Evolutionary conservation across 2,797 vertebrate genomes (phyloP).

Genomic region (Acrocephalus scirpaceus): DNA sequence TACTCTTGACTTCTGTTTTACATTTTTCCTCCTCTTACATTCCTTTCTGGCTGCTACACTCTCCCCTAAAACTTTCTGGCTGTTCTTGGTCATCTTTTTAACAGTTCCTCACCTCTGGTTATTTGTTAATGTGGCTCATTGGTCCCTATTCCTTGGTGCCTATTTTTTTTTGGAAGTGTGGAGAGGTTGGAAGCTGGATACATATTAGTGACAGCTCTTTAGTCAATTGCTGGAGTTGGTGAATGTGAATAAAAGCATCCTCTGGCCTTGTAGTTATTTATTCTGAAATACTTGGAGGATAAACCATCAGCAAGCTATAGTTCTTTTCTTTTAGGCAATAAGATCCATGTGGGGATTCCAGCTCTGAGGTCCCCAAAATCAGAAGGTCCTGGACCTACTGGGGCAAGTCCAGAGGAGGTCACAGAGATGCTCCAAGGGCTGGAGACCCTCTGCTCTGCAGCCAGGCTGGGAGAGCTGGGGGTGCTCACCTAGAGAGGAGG

Average conservation of each 20-base stretch:
- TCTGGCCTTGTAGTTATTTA: background rate
- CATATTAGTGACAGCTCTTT: rapidly evolving
- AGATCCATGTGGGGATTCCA: background rate
- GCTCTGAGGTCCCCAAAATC: background rate
- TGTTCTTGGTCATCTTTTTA: background rate
- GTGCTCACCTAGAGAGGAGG: background rate
- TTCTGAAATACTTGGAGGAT: background rate
- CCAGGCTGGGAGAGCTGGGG: background rate
- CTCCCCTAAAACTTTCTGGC: background rate
- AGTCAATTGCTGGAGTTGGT: background rate
- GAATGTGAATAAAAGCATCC: background rate
- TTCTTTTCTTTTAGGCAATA: background rate
- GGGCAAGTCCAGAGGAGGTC: background rate
- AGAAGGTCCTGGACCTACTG: rapidly evolving
- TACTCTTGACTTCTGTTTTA: background rate
- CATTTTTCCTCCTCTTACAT: background rate
- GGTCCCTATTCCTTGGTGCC: background rate
- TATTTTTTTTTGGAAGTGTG: background rate
- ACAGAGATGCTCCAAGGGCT: rapidly evolving
- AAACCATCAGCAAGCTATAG: background rate
- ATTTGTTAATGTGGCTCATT: rapidly evolving
- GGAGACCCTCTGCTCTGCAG: background rate
- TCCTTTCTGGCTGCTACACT: background rate
- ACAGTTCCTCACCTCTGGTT: background rate
- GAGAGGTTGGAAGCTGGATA: background rate